A percentile compares a stretch with the other conserved stretches of the same genome.
These are phyloP conservation scores for Xestia c-nigrum DNA, from an alignment of 2,888 invertebrate genomes.

Conservation along the genomic window DNA sequence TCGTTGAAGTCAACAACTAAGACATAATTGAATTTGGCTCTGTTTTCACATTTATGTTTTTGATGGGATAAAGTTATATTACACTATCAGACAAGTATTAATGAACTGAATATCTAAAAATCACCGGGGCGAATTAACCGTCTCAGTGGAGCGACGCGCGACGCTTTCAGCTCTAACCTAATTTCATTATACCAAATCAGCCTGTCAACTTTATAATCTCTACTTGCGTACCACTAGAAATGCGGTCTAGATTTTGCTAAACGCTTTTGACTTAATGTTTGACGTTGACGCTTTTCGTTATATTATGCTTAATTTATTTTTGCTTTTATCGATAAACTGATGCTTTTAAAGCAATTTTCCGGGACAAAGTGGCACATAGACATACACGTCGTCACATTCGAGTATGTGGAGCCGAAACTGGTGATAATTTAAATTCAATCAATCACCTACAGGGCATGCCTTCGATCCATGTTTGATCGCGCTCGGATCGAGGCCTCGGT, in stretches of 20 bases:
- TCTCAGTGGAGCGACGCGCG: conserved; percentile 26
- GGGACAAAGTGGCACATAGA: conserved; percentile 10
- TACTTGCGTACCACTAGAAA: conserved; percentile 38
- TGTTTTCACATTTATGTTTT: too few relatives aligned
- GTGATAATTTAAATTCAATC: conserved; percentile 55
- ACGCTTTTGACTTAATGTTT: conserved; percentile 33
- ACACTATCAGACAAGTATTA: conserved; percentile 41
- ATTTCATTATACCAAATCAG: conserved; percentile 59
- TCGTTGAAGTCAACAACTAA: too few relatives aligned
- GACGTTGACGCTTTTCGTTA: conserved; percentile 38
- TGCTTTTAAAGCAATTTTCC: conserved; percentile 29
- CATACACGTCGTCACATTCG: background rate
- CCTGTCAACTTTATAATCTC: conserved; percentile 49
- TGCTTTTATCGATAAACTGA: conserved; percentile 17
- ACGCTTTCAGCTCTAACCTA: conserved; percentile 46
- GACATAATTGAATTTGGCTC: too few relatives aligned
- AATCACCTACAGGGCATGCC: conserved; percentile 44
- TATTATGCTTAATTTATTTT: background rate
- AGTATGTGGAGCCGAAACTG: conserved; percentile 31
- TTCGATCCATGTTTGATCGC: conserved; percentile 36
- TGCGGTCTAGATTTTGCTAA: conserved; percentile 42
- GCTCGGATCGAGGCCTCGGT: conserved; percentile 22
- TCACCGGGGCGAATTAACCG: conserved; percentile 39
- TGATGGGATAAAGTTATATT: conserved; percentile 18
- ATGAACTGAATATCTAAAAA: conserved; percentile 51